These are phyloP conservation scores for Pollenia labialis DNA, from an alignment of 2,888 invertebrate genomes.

Conservation along the genomic window DNA sequence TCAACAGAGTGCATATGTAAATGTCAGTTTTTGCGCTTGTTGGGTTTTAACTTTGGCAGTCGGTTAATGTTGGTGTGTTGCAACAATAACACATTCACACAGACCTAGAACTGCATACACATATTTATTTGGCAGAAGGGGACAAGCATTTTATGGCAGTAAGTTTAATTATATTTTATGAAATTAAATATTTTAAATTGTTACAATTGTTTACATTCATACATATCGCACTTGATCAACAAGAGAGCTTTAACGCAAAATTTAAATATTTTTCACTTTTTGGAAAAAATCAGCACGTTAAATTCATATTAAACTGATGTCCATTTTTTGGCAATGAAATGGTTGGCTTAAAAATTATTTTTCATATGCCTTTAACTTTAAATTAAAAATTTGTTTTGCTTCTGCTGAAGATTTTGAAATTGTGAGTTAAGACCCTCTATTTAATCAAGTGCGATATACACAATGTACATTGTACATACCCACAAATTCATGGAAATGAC, in stretches of 20 bases:
- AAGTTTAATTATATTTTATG: slow-evolving; percentile 71
- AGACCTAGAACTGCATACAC: not conserved
- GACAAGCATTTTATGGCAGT: slow-evolving; percentile 17
- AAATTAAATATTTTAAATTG: slow-evolving; percentile 74
- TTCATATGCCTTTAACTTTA: too few species aligned
- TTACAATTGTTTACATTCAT: slow-evolving; percentile 51
- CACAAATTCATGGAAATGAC: not conserved
- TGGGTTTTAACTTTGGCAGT: slow-evolving; percentile 65
- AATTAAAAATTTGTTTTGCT: too few species aligned
- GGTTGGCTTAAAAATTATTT: too few species aligned
- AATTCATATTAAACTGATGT: too few species aligned
- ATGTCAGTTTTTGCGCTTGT: slow-evolving; percentile 72
- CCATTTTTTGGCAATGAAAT: too few species aligned
- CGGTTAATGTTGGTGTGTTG: slow-evolving; percentile 44
- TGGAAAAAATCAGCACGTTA: too few species aligned
- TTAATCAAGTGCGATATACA: too few species aligned
- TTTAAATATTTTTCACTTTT: too few species aligned
- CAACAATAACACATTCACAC: not conserved
- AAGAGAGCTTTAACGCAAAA: slow-evolving; percentile 7
- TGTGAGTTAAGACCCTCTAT: too few species aligned
- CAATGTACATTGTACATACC: too few species aligned
- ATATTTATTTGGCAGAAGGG: not conserved
- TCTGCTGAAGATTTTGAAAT: too few species aligned
- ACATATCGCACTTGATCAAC: slow-evolving; percentile 10
- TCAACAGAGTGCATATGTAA: slow-evolving; percentile 73